Evolutionary conservation across 2,797 vertebrate genomes (phyloP), one percentile per base, ranked within the genome.

Genomic region (Novumbra hubbsi): DNA sequence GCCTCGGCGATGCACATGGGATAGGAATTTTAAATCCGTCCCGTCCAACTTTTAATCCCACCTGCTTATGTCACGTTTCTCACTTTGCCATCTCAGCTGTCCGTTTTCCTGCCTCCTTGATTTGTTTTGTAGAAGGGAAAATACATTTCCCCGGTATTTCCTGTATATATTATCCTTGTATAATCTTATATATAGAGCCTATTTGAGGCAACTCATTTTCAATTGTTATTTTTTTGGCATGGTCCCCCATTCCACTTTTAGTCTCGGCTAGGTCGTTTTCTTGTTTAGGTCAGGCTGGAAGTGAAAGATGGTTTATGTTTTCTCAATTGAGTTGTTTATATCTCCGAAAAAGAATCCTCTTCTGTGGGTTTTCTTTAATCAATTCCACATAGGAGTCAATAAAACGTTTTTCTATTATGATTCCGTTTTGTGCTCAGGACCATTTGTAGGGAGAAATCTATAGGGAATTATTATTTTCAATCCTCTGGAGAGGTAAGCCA

Each of bases 341-440:
- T 57, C 8, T 21, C 11, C 24, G n/a, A 57, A n/a, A 24, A 12
- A 21, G 9, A 24, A 57, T 6, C 65, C 60, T 68, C 67, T 49
- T 49, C 27, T 68, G 52, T 64, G 19, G 41, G 28, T 73, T 72
- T 73, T 50, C 68, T 71, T 48, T 63, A n/a, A 66, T 78, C 49
- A 24, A 74, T 57, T 64, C 49, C 49, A 68, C 17, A 16, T 2
- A 32, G 15, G 24, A 21, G 50, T 57, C 55, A 57, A 60, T 50
- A 75, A 75, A 68, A 67, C 64, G 11, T 21, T 24, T 21, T 27
- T 60, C 24, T 24, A 60, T 60, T 60, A 27, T 24, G 24, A 27
- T 24, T 60, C n/a, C 19, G 49, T 34, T 55, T 49, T n/a, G 68
- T 30, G 27, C 65, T 63, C 48, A 34, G 24, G 7, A 49, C 12